Percentiles rank a stretch among this genome's conserved stretches.
Evolutionary conservation across 1,140 invertebrate species (phyloP).

Genomic region (Lucilia cuprina): DNA sequence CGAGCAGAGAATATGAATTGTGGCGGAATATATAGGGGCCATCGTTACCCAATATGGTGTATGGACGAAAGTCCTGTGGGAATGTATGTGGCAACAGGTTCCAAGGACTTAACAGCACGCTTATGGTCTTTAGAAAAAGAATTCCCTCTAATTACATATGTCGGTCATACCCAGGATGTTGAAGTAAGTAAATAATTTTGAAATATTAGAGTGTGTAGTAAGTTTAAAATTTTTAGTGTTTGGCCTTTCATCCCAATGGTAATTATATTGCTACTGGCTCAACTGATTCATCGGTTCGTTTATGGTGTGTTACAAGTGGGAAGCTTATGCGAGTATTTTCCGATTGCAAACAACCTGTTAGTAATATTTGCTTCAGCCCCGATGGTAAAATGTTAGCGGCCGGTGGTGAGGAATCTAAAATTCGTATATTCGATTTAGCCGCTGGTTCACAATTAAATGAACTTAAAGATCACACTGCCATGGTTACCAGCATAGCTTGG

Average conservation of each 20-base stretch:
- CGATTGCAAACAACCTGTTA: slow-evolving; percentile 78
- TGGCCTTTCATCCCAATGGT: slow-evolving; percentile 84
- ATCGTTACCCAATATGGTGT: slow-evolving; percentile 87
- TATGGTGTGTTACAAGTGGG: slow-evolving; percentile 73
- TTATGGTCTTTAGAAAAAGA: slow-evolving; percentile 85
- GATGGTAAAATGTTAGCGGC: slow-evolving; percentile 83
- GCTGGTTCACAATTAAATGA: slow-evolving; percentile 68
- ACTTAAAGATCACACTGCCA: slow-evolving; percentile 79
- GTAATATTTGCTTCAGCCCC: slow-evolving; percentile 80
- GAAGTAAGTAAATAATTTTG: slow-evolving; percentile 67
- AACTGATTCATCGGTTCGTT: slow-evolving; percentile 75
- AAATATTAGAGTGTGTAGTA: neutral
- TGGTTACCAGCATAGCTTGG: slow-evolving; percentile 76
- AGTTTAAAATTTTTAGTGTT: slow-evolving; percentile 56
- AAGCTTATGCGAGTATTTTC: slow-evolving; percentile 80
- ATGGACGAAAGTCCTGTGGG: slow-evolving; percentile 78
- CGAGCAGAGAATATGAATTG: slow-evolving; percentile 72
- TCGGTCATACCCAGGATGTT: slow-evolving; percentile 83
- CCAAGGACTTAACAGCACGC: slow-evolving; percentile 83
- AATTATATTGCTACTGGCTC: slow-evolving; percentile 82
- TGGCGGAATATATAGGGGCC: slow-evolving; percentile 77
- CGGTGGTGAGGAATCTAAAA: slow-evolving; percentile 69
- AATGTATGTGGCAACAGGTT: slow-evolving; percentile 80
- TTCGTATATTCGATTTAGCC: slow-evolving; percentile 68
- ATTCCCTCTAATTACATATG: slow-evolving; percentile 80